A percentile compares a stretch with the other conserved stretches of the same genome.
phyloP scores from a whole-genome alignment of 1,140 invertebrate species.

The Heliconius melpomene region DNA sequence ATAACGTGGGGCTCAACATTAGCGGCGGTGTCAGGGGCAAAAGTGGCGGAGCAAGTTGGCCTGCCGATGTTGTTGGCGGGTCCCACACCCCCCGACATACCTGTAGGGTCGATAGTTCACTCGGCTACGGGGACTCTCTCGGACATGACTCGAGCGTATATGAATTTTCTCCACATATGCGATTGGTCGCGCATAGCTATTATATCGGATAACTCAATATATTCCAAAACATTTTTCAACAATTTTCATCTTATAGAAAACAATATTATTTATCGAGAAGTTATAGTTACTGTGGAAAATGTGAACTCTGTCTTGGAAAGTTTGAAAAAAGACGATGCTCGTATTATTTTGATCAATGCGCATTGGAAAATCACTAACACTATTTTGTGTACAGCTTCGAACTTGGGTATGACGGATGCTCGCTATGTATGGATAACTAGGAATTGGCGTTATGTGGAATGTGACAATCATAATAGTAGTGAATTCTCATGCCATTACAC shows the following conservation, averaged over 20 bases:
- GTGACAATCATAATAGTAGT: not conserved
- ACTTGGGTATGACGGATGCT: slow-evolving; percentile 19
- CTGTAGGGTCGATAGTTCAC: not conserved
- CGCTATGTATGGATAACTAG: slow-evolving; percentile 39
- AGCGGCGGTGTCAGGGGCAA: not conserved
- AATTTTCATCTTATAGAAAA: slow-evolving; percentile 7
- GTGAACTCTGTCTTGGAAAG: not conserved
- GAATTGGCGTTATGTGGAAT: slow-evolving; percentile 25
- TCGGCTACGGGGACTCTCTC: not conserved
- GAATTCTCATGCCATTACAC: not conserved
- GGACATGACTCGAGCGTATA: not conserved
- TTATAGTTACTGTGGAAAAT: slow-evolving; percentile 9
- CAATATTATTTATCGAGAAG: slow-evolving; percentile 13
- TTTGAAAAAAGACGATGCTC: slow-evolving; percentile 29
- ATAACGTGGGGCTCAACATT: slow-evolving; percentile 17
- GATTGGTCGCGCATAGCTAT: slow-evolving; percentile 22
- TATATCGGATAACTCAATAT: slow-evolving; percentile 23
- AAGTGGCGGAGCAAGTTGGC: not conserved
- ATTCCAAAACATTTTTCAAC: not conserved
- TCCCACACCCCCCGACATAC: not conserved
- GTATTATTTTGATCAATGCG: slow-evolving; percentile 40
- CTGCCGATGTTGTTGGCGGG: slow-evolving; percentile 22
- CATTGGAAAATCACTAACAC: slow-evolving; percentile 17
- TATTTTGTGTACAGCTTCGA: slow-evolving; percentile 27
- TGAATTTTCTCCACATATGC: slow-evolving; percentile 8